These are phyloP conservation scores for Brachionus rubens DNA, from an alignment of 1,140 invertebrate species.

Conservation along the genomic window DNA sequence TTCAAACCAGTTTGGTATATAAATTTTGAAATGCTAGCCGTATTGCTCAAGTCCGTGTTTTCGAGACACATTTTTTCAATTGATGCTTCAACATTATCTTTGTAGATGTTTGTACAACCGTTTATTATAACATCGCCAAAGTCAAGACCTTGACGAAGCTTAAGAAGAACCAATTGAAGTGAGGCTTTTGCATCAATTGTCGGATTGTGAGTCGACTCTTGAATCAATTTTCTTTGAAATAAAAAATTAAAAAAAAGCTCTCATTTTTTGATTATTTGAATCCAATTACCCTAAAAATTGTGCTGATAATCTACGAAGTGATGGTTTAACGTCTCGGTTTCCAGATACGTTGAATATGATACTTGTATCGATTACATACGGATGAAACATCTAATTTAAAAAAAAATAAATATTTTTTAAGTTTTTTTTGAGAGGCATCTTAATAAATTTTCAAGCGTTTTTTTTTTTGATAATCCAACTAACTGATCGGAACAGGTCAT, in stretches of 20 bases:
- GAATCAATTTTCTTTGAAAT: conserved; percentile 46
- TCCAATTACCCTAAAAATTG: conserved; percentile 45
- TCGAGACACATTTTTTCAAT: background rate
- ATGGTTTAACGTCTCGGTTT: conserved; percentile 30
- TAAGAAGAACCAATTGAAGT: conserved; percentile 12
- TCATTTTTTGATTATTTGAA: too few relatives aligned
- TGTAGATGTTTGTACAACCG: conserved; percentile 29
- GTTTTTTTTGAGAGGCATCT: too few relatives aligned
- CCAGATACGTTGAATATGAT: conserved; percentile 43
- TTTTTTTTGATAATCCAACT: too few relatives aligned
- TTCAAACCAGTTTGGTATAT: conserved; percentile 39
- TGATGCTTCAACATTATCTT: background rate
- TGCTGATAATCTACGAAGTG: conserved; percentile 6
- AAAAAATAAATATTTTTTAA: background rate
- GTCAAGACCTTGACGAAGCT: conserved; percentile 31
- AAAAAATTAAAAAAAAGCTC: background rate
- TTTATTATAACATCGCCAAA: conserved; percentile 45
- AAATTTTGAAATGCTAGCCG: conserved; percentile 19
- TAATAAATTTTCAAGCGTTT: too few relatives aligned
- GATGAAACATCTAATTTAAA: conserved; percentile 42
- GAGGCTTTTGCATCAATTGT: conserved; percentile 29
- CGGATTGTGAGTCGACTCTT: conserved; percentile 40
- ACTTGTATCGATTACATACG: conserved; percentile 44
- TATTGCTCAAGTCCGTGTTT: background rate
- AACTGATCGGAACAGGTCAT: too few relatives aligned